These are phyloP conservation scores for Sparus aurata DNA, from an alignment of 2,797 vertebrate species.

Conservation along the genomic window DNA sequence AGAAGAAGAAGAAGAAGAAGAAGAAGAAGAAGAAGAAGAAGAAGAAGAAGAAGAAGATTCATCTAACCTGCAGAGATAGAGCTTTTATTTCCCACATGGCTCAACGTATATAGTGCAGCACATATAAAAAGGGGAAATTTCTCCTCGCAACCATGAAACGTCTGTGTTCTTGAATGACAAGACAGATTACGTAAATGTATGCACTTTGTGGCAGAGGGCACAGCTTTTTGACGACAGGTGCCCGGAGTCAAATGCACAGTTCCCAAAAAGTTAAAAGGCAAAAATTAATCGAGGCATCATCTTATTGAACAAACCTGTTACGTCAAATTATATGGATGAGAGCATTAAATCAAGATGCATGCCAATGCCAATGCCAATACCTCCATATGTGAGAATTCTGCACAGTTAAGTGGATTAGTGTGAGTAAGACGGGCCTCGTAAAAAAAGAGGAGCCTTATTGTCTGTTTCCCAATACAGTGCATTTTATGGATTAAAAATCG, in stretches of 20 bases:
- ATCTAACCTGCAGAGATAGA: constrained; percentile 22
- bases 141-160: not conserved
- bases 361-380: too few relatives aligned
- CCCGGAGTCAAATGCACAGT: constrained; percentile 13
- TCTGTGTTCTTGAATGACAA: constrained; percentile 31
- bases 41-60: constrained; percentile 3
- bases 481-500: constrained; percentile 39
- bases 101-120: not conserved
- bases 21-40: constrained; percentile 7
- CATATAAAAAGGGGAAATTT: not conserved
- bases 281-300: constrained; percentile 20
- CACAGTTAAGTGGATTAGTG: constrained; percentile 49
- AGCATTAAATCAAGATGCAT: constrained; percentile 40
- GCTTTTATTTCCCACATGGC: constrained; percentile 3
- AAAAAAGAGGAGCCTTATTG: constrained; percentile 27
- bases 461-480: constrained; percentile 15
- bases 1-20: too few relatives aligned
- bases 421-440: constrained; percentile 19
- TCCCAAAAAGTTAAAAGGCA: constrained; percentile 21
- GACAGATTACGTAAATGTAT: constrained; percentile 10
- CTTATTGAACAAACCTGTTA: constrained; percentile 40
- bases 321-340: constrained; percentile 37
- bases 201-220: constrained; percentile 29
- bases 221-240: constrained; percentile 1
- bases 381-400: constrained; percentile 32